Conservation (phyloP, 2,797 vertebrate species). For the Phalanger gymnotis region DNA sequence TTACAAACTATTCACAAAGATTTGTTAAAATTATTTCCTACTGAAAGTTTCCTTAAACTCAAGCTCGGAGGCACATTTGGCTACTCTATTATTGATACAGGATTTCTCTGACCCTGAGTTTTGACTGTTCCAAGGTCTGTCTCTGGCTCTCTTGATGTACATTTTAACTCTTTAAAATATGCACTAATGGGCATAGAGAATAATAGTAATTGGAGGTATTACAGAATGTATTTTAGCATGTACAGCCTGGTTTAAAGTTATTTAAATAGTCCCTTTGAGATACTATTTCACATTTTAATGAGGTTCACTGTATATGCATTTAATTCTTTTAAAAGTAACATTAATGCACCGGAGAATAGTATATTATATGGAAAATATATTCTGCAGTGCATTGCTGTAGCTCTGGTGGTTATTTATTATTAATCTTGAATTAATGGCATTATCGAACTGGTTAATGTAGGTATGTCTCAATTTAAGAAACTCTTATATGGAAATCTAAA, state of each 20-base stretch:
- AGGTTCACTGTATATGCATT: constrained; percentile 51
- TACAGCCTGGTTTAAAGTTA: constrained; percentile 44
- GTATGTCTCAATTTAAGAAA: constrained; percentile 36
- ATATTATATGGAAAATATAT: constrained; percentile 49
- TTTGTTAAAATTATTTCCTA: not conserved
- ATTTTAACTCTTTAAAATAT: constrained; percentile 25
- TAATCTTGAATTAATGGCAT: constrained; percentile 14
- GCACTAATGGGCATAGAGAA: not conserved
- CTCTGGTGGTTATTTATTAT: not conserved
- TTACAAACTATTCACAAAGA: not conserved
- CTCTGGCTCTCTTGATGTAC: fast-evolving
- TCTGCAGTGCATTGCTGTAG: constrained; percentile 2
- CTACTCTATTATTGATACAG: not conserved
- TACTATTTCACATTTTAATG: constrained; percentile 53
- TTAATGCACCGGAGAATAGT: constrained; percentile 30
- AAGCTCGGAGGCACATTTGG: not conserved
- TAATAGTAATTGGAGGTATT: constrained; percentile 14
- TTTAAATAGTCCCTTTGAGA: constrained; percentile 30
- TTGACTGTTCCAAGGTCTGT: not conserved
- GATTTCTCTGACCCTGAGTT: not conserved
- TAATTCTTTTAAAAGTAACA: constrained; percentile 55
- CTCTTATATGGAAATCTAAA: not conserved
- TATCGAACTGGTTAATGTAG: not conserved
- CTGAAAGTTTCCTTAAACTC: not conserved
- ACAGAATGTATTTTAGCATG: constrained; percentile 37